A percentile compares a stretch with the other conserved stretches of the same genome.
Conservation (phyloP, 2,113 vertebrate genomes). For the Patagioenas fasciata region DNA sequence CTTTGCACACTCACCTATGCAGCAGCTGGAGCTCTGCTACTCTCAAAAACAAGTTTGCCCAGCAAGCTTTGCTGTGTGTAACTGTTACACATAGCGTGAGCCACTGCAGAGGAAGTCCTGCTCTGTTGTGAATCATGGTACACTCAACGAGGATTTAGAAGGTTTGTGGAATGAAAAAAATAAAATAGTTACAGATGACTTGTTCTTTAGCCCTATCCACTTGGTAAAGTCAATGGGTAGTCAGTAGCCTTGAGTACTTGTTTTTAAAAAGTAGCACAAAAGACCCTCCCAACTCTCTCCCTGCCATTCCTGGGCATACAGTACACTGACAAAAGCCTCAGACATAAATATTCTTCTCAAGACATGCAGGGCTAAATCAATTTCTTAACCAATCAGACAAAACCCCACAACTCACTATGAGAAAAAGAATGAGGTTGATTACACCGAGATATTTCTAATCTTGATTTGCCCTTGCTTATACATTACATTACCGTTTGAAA, state of each 20-base stretch:
- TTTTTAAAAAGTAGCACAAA: not conserved
- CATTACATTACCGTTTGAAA: slow-evolving; percentile 23
- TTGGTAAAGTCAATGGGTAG: not conserved
- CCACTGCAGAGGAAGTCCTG: not conserved
- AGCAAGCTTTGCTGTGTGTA: not conserved
- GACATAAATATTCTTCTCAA: not conserved
- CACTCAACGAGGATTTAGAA: not conserved
- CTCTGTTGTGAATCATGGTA: not conserved
- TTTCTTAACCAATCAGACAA: slow-evolving; percentile 41
- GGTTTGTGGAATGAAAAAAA: slow-evolving; percentile 5
- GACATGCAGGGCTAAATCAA: not conserved
- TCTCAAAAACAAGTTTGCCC: not conserved
- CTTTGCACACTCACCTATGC: not conserved
- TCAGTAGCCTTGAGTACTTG: not conserved
- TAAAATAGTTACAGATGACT: not conserved
- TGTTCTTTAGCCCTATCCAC: not conserved
- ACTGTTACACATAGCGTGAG: not conserved
- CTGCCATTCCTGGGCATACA: not conserved
- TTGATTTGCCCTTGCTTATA: not conserved
- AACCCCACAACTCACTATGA: not conserved
- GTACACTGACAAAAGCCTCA: not conserved
- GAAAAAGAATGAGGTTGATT: slow-evolving; percentile 34
- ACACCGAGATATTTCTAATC: slow-evolving; percentile 22
- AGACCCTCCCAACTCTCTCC: not conserved
- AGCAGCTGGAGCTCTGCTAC: not conserved